Base-by-base conservation (phyloP, 2,113 vertebrate species). In the Beaufortia kweichowensis region DNA sequence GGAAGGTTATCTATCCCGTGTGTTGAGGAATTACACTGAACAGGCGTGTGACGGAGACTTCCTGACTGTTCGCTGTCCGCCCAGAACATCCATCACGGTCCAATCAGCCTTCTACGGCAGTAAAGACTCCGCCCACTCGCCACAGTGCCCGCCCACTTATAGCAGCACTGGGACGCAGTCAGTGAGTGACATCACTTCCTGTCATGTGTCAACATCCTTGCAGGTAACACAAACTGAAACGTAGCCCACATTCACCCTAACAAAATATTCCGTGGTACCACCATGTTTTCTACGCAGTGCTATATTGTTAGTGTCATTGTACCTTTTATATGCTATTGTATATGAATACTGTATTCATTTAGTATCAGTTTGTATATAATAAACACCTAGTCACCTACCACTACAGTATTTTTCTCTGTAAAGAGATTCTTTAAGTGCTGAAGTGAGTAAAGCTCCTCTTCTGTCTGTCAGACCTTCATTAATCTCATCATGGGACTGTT, bases 51-150 rank as follows among this genome's bases (percentile, higher is more conserved):
- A 96, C 83, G 94, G 94, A 82, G 93, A 94, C 76, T 91, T 94
- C 74, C 84, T 95, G 83, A 92, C 93, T 2, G 86, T 95, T 55
- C 92, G 89, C 72, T 96, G 95, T 73, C 95, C 94, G n/a, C 92
- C 94, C 65, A 93, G 92, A 84, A 95, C 95, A 60, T 94, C 94
- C 84, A 94, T 96, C 90, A 94, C 94, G 31, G 89, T 96, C 86
- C 95, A 96, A 73, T 94, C 94, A 3, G 94, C 95, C 23, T 96
- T 96, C 87, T 96, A 96, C 0, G 94, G 95, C 60, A 90, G 92
- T 43, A 91, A 81, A 85, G 85, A 91, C 57, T 85, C 90, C 31
- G 90, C 92, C 29, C 93, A 89, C 74, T 78, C 89, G 31, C 89
- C 90, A 35, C 91, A 91, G 83, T 96, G 95, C 73, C 92, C 91